A percentile compares a stretch with the other conserved stretches of the same genome.
Evolutionary conservation across 1,140 invertebrate genomes (phyloP).

Genomic region (Drosophila tropicalis): DNA sequence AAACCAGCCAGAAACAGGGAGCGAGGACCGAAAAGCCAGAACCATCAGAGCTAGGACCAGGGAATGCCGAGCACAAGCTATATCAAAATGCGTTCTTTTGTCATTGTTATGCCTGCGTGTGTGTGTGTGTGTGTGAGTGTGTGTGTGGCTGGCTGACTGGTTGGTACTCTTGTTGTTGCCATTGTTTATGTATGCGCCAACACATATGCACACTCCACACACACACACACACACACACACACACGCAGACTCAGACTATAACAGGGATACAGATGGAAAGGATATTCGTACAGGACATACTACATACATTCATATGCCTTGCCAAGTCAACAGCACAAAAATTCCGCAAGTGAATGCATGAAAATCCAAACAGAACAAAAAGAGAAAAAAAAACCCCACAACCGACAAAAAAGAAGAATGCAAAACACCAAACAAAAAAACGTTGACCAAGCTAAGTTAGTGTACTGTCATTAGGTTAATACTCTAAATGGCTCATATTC

Average conservation of each 20-base stretch:
- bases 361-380: slow-evolving; percentile 64
- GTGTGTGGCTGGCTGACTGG: slow-evolving; percentile 12
- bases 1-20: slow-evolving; percentile 66
- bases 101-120: slow-evolving; percentile 67
- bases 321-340: slow-evolving; percentile 76
- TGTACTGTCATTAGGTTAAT: background rate
- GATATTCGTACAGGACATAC: slow-evolving; percentile 32
- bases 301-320: slow-evolving; percentile 76
- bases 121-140: slow-evolving; percentile 23
- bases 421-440: slow-evolving; percentile 34
- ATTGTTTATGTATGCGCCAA: slow-evolving; percentile 80
- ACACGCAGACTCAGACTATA: slow-evolving; percentile 6
- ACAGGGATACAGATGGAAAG: slow-evolving; percentile 24
- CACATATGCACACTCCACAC: slow-evolving; percentile 65
- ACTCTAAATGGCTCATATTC: background rate
- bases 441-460: background rate
- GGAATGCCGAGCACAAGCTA: slow-evolving; percentile 7
- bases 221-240: background rate
- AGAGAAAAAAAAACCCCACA: background rate
- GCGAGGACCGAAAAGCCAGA: slow-evolving; percentile 31
- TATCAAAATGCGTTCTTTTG: slow-evolving; percentile 72
- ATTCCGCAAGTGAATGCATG: slow-evolving; percentile 79
- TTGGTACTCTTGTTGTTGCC: slow-evolving; percentile 58
- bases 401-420: slow-evolving; percentile 35
- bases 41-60: slow-evolving; percentile 18